These are phyloP conservation scores for Crocuta crocuta DNA, from an alignment of 2,113 vertebrate species.

Conservation along the genomic window DNA sequence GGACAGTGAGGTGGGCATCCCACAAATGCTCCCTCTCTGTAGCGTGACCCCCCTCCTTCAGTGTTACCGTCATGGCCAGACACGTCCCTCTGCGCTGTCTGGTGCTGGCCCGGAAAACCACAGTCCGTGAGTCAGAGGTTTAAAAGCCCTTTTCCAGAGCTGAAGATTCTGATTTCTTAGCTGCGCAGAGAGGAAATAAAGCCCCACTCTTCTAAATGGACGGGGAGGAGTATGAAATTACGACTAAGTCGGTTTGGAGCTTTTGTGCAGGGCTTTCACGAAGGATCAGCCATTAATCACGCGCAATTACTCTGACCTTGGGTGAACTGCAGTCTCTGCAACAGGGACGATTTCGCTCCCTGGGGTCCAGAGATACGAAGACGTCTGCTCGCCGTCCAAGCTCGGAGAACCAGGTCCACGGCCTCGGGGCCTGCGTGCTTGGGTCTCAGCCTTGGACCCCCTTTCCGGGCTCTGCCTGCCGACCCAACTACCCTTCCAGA, in stretches of 20 bases:
- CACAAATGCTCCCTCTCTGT: neutral
- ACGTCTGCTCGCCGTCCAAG: slow-evolving; percentile 25
- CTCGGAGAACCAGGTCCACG: slow-evolving; percentile 31
- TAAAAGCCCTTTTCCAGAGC: slow-evolving; percentile 73
- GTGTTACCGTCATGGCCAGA: neutral
- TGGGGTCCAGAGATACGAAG: slow-evolving; percentile 73
- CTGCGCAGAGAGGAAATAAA: slow-evolving; percentile 77
- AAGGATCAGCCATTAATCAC: slow-evolving; percentile 87
- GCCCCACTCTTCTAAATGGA: slow-evolving; percentile 80
- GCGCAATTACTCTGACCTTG: slow-evolving; percentile 87
- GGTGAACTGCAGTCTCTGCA: slow-evolving; percentile 84
- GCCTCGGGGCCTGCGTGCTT: slow-evolving; percentile 41
- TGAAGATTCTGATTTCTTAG: slow-evolving; percentile 79
- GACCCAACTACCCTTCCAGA: neutral
- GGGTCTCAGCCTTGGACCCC: neutral
- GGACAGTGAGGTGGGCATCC: no score
- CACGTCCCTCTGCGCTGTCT: neutral
- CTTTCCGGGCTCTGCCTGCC: neutral
- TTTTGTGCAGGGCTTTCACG: slow-evolving; percentile 85
- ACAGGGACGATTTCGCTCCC: slow-evolving; percentile 78
- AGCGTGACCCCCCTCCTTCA: neutral
- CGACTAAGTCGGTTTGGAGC: slow-evolving; percentile 82
- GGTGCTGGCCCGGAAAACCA: neutral
- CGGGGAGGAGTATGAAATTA: slow-evolving; percentile 82
- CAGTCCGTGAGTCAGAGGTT: neutral